phyloP scores from a whole-genome alignment of 2,888 invertebrate species.

The Agonopterix arenella region DNA sequence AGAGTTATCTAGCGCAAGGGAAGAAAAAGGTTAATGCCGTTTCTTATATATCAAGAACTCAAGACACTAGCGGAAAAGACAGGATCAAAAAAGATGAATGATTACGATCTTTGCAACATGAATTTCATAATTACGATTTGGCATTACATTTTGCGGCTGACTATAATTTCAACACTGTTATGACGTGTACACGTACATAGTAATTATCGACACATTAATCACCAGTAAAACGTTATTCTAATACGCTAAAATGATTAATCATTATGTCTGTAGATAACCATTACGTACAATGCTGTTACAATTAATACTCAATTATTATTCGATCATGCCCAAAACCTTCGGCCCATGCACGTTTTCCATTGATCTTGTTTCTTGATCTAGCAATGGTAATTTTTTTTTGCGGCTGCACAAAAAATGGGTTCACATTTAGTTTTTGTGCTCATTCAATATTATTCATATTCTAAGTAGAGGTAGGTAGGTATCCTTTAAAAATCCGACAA shows the following conservation, averaged over 20 bases:
- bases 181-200: conserved; percentile 24
- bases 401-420: neutral
- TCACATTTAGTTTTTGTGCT: neutral
- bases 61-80: no score
- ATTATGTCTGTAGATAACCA: conserved; percentile 27
- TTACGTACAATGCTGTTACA: conserved; percentile 28
- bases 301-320: conserved; percentile 16
- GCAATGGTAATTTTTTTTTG: neutral
- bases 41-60: no score
- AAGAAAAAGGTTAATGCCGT: no score
- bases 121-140: no score
- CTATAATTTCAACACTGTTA: conserved; percentile 21
- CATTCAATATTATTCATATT: neutral
- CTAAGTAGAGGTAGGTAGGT: neutral
- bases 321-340: conserved; percentile 24
- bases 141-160: conserved; percentile 27
- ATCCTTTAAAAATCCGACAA: no score
- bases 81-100: no score
- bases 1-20: no score
- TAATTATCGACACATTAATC: conserved; percentile 54
- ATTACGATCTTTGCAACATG: no score
- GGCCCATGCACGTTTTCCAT: conserved; percentile 8
- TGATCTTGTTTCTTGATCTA: neutral
- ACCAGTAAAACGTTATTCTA: conserved; percentile 41
- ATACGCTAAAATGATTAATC: conserved; percentile 49